Conservation (phyloP, 1,140 invertebrate species). For the Battus philenor region DNA sequence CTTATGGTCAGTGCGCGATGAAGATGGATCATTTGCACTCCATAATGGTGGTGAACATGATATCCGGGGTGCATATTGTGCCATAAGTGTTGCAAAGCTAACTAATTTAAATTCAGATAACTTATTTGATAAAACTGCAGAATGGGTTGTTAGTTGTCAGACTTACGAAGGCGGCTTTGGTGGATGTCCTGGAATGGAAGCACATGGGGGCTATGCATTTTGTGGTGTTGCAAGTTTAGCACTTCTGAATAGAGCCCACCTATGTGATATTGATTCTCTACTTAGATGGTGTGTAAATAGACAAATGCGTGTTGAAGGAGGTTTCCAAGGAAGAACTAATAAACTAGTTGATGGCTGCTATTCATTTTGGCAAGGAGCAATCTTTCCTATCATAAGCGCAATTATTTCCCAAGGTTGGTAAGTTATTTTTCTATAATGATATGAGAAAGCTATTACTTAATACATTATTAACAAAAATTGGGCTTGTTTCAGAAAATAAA, state of each 20-base stretch:
- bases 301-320: slow-evolving; percentile 94
- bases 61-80: slow-evolving; percentile 97
- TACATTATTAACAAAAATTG: not conserved
- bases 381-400: slow-evolving; percentile 85
- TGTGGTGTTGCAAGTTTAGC: slow-evolving; percentile 94
- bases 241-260: slow-evolving; percentile 86
- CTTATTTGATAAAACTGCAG: slow-evolving; percentile 89
- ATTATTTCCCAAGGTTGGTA: slow-evolving; percentile 59
- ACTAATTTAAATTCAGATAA: slow-evolving; percentile 86
- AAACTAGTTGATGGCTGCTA: slow-evolving; percentile 99
- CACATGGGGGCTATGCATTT: slow-evolving; percentile 98
- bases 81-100: slow-evolving; percentile 90
- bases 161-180: slow-evolving; percentile 99
- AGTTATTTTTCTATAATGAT: slow-evolving; percentile 16
- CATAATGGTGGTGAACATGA: slow-evolving; percentile 97
- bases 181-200: slow-evolving; percentile 95
- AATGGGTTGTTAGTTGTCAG: slow-evolving; percentile 96
- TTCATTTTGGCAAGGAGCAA: slow-evolving; percentile 98
- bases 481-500: slow-evolving; percentile 48
- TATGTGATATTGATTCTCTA: slow-evolving; percentile 87
- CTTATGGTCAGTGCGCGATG: slow-evolving; percentile 83
- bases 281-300: slow-evolving; percentile 91
- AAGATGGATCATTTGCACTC: slow-evolving; percentile 94
- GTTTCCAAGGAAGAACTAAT: slow-evolving; percentile 97
- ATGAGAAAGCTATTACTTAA: not conserved